Percentiles rank a stretch among this genome's conserved stretches.
Conservation (phyloP, 1,140 invertebrate genomes). For the Drosophila truncata region DNA sequence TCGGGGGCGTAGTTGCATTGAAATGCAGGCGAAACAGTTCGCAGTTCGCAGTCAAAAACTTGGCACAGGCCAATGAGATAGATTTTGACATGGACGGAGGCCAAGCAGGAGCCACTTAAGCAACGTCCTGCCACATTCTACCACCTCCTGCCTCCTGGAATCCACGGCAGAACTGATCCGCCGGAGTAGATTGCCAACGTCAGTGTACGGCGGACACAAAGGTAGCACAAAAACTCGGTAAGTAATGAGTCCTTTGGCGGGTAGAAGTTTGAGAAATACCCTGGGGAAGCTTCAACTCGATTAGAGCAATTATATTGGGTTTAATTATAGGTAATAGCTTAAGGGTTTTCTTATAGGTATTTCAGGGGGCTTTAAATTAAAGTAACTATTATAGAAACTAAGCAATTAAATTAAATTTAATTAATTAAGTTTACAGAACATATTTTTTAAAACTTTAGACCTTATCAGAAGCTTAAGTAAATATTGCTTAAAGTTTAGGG, state of each 20-base stretch:
- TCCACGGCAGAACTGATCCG: slow-evolving; percentile 50
- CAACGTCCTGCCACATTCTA: slow-evolving; percentile 29
- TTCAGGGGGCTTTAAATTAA: not conserved
- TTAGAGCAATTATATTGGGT: not conserved
- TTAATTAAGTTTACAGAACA: not conserved
- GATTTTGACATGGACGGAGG: slow-evolving; percentile 61
- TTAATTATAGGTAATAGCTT: not conserved
- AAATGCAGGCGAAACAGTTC: slow-evolving; percentile 72
- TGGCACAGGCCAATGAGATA: slow-evolving; percentile 62
- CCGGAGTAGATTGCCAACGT: slow-evolving; percentile 70
- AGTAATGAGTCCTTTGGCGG: slow-evolving; percentile 28
- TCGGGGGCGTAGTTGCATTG: slow-evolving; percentile 63
- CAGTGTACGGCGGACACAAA: slow-evolving; percentile 51
- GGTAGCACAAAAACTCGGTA: slow-evolving; percentile 43
- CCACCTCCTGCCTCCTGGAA: not conserved
- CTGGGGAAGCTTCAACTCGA: not conserved
- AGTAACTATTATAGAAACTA: not conserved
- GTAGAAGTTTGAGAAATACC: slow-evolving; percentile 14
- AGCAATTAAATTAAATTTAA: not conserved
- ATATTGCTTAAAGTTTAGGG: not conserved
- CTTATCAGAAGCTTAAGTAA: not conserved
- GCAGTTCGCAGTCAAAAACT: slow-evolving; percentile 48
- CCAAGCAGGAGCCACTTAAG: slow-evolving; percentile 76
- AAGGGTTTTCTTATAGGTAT: not conserved
- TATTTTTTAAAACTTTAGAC: not conserved